Base-by-base conservation (phyloP, 2,113 vertebrate genomes). In the Tachysurus fulvidraco region DNA sequence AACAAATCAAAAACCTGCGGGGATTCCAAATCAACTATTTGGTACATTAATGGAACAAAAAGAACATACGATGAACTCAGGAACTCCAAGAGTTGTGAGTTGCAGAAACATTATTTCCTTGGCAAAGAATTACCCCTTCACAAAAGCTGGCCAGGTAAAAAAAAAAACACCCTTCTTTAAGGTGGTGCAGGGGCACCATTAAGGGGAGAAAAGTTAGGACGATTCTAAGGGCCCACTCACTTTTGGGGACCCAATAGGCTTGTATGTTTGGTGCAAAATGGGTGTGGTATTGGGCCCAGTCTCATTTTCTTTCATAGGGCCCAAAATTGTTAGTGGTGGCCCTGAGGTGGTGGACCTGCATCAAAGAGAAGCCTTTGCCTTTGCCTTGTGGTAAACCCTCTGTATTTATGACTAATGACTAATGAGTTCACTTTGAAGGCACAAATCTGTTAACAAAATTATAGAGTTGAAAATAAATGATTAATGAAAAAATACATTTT, bases 41-140 rank as follows among this genome's bases (percentile, higher is more conserved):
- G 36, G 69, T 9, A 73, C 8, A 44, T 44, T 73, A 19, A 23
- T 23, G 1, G 19, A 62, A 71, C 36, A 71, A 8, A 71, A 19
- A 71, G 17, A 41, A 16, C 2, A 16, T 30, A 71, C 8, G 13
- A 4, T n/a, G 5, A 52, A n/a, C 13, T 77, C 11, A 77, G 73
- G 12, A 77, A n/a, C 12, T 77, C 46, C 41, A n/a, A 77, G 50
- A 78, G 25, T 19, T 28, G 64, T 65, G 10, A 12, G 50, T 25
- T 3, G 23, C 9, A 46, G 11, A 50, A 76, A 50, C 16, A 17
- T 28, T 55, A 14, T 78, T 52, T n/a, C 5, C 50, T 0, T 55
- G 76, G 52, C 54, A 25, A 78, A 78, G 76, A 79, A 55, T 79
- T 19, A 57, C 14, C 76, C 6, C 13, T 79, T 79, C 14, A 79